Conservation (phyloP, 1,140 invertebrate genomes). For the Mizuhopecten yessoensis region DNA sequence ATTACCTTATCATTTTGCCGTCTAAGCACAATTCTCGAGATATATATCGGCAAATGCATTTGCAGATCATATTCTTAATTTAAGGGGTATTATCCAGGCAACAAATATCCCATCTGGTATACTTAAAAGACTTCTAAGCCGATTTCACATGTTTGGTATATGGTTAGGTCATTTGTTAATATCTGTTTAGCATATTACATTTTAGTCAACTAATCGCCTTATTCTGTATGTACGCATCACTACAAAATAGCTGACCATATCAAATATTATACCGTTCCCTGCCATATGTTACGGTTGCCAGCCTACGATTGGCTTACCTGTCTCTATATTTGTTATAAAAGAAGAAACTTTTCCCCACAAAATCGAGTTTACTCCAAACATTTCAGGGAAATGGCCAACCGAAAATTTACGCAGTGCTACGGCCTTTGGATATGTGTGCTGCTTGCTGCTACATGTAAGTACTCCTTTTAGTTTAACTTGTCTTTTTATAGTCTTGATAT, state of each 20-base stretch:
- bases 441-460: neutral
- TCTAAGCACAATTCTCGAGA: neutral
- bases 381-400: neutral
- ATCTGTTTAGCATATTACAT: neutral
- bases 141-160: neutral
- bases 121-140: neutral
- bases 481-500: no score
- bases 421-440: neutral
- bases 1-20: neutral
- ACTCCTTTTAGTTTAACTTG: neutral
- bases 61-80: neutral
- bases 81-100: neutral
- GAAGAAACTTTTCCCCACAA: neutral
- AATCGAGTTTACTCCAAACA: slow-evolving; percentile 22
- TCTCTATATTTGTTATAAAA: neutral
- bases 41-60: neutral
- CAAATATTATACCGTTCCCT: neutral
- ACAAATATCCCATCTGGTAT: neutral
- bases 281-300: neutral
- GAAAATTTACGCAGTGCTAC: neutral
- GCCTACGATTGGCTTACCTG: neutral
- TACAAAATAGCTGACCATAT: neutral
- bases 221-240: neutral
- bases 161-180: neutral
- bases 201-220: slow-evolving; percentile 2